A percentile compares a stretch with the other conserved stretches of the same genome.
Evolutionary conservation across 2,797 vertebrate species (phyloP).

Genomic region (Percopsis omiscomaycus): DNA sequence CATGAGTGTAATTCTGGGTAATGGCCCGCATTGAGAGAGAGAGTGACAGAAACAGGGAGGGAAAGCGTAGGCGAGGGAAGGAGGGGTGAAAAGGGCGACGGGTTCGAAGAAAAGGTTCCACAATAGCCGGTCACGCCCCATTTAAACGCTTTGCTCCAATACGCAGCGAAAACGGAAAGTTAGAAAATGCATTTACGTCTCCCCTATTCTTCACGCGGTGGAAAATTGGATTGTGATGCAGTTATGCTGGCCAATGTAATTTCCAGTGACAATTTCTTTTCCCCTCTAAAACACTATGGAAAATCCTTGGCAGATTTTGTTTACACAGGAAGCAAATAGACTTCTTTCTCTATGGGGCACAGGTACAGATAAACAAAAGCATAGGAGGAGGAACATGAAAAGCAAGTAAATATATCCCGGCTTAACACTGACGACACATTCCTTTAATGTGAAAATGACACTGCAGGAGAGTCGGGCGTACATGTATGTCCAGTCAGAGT

Average conservation of each 20-base stretch:
- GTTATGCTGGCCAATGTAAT: conserved; percentile 40
- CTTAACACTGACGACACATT: too few species aligned
- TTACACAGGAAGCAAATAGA: conserved; percentile 10
- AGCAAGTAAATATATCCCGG: conserved; percentile 15
- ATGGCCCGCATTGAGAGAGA: conserved; percentile 41
- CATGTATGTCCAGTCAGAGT: conserved; percentile 7
- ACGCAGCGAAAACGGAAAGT: conserved; percentile 34
- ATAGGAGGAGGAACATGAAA: conserved; percentile 12
- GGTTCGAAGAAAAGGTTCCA: conserved; percentile 45
- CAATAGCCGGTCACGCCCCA: conserved; percentile 57
- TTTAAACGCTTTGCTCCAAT: conserved; percentile 51
- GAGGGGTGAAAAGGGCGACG: conserved; percentile 27
- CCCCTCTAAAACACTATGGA: conserved; percentile 31
- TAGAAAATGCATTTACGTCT: conserved; percentile 29
- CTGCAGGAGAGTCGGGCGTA: neutral
- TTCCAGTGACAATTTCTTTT: conserved; percentile 40
- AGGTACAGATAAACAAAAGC: conserved; percentile 9
- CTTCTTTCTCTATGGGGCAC: conserved; percentile 35
- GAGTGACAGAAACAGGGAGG: conserved; percentile 14
- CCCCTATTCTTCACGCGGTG: conserved; percentile 41
- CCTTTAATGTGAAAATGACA: too few species aligned
- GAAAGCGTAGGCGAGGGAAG: conserved; percentile 18
- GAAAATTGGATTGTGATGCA: conserved; percentile 58
- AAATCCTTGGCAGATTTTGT: conserved; percentile 29
- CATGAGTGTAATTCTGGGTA: conserved; percentile 37